Conservation (phyloP, 2,888 invertebrate species). For the Colletes collaris region DNA sequence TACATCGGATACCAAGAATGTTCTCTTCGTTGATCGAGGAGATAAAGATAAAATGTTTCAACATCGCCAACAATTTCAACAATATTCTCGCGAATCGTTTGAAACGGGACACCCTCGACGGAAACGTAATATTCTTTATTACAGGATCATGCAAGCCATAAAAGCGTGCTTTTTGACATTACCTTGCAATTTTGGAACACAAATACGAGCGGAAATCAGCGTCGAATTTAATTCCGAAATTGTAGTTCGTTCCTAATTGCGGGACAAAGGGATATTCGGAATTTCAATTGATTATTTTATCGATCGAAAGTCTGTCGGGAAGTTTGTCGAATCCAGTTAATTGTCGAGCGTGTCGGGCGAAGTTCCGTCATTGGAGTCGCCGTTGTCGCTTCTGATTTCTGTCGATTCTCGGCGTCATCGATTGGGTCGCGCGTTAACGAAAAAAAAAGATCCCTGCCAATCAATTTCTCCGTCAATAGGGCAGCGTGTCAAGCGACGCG, state of each 20-base stretch:
- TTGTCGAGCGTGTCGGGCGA: slow-evolving; percentile 8
- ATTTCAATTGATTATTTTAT: slow-evolving; percentile 20
- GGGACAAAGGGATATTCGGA: slow-evolving; percentile 23
- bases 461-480: slow-evolving; percentile 28
- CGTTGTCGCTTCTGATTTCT: slow-evolving; percentile 22
- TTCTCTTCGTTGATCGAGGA: no score
- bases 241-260: background rate
- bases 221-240: no score
- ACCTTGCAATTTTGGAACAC: no score
- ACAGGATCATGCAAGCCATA: no score
- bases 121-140: no score
- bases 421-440: background rate
- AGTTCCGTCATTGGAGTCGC: slow-evolving; percentile 8
- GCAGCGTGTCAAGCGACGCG: slow-evolving; percentile 17
- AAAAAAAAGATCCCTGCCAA: slow-evolving; percentile 45
- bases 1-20: no score
- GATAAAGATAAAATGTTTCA: no score
- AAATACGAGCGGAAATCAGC: no score
- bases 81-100: no score
- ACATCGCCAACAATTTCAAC: no score
- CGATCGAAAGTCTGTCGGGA: slow-evolving; percentile 22
- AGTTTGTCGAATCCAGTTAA: slow-evolving; percentile 46
- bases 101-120: no score
- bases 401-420: slow-evolving; percentile 16
- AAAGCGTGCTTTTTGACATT: no score